Base-by-base conservation (phyloP, 2,113 vertebrate genomes). In the Polypterus bichir region DNA sequence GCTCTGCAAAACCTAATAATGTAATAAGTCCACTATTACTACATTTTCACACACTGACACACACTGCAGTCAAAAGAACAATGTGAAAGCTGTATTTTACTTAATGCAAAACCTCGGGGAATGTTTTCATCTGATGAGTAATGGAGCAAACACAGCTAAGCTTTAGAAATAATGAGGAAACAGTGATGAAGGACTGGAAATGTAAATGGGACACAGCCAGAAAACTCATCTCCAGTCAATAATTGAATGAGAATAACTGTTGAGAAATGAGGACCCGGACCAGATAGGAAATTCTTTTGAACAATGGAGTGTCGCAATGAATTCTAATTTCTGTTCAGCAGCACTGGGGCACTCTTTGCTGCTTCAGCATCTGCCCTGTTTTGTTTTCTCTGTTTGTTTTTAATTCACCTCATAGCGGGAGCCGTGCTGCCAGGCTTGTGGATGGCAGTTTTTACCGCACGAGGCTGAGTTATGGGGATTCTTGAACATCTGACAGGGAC, bases 401-500 rank as follows among this genome's bases (percentile, higher is more conserved):
- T 27, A 27, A 27, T 27, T 27, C 27, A 27, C 27, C 27, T 27
- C 27, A 27, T 27, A 27, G 27, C 27, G 27, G 27, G 27, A 27
- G 27, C 27, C 27, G 27, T 27, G 27, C 27, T 27, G 27, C 27
- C 27, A 27, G 27, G 5, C 27, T 45, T 9, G 49, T 9, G 51
- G 27, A 62, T 6, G 61, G 61, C 47, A 52, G 10, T 3, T 54
- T 62, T 62, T 3, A 54, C 51, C 61, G 3, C 8, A 46, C 49
- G 46, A 52, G 6, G 10, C 47, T 64, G 57, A 51, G 58, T 66
- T 62, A 61, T 63, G 63, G 61, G 65, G 69, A 67, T 68, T 71
- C 69, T 71, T 71, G 75, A 77, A 59, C 64, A 70, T 68, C 59
- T 71, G 74, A 77, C 75, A 76, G 69, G 62, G 66, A 64, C 48